Percentiles rank a stretch among this genome's conserved stretches.
These are phyloP conservation scores for Dendrocincla fuliginosa DNA, from an alignment of 2,797 vertebrate genomes.

Conservation along the genomic window DNA sequence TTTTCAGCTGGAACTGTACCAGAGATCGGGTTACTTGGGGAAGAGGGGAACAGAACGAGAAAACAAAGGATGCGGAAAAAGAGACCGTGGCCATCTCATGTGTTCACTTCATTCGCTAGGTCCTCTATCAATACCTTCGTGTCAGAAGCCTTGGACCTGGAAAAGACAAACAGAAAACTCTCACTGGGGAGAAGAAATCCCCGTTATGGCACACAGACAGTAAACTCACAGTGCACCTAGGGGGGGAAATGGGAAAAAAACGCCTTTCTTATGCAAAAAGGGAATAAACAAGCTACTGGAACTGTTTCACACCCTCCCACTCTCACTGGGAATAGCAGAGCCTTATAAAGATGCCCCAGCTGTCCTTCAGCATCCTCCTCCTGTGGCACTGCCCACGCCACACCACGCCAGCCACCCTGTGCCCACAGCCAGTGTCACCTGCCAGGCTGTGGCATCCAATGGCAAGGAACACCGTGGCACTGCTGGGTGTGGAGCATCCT, in stretches of 20 bases:
- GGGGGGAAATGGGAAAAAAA: not conserved
- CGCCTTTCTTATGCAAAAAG: not conserved
- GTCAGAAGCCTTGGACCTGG: constrained; percentile 92
- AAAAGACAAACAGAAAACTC: not conserved
- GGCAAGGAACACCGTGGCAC: not conserved
- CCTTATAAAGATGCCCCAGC: not conserved
- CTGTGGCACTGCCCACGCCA: not conserved
- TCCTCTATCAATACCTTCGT: constrained; percentile 97
- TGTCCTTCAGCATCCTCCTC: not conserved
- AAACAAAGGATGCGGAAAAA: constrained; percentile 75
- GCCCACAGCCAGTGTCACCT: not conserved
- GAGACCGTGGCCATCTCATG: constrained; percentile 79
- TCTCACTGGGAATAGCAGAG: not conserved
- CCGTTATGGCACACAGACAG: not conserved
- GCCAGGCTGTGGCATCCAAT: not conserved
- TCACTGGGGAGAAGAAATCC: not conserved
- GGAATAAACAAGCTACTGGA: not conserved
- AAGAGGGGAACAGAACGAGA: constrained; percentile 71
- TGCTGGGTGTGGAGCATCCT: not conserved
- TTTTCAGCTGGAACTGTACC: constrained; percentile 78
- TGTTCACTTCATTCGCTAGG: constrained; percentile 95
- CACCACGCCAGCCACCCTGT: fast-evolving
- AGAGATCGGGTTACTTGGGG: constrained; percentile 76
- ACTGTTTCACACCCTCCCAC: not conserved
- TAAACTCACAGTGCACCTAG: not conserved